Percentiles rank a stretch among this genome's conserved stretches.
Evolutionary conservation across 2,797 vertebrate species (phyloP).

Genomic region (Leptatherina wallacei): DNA sequence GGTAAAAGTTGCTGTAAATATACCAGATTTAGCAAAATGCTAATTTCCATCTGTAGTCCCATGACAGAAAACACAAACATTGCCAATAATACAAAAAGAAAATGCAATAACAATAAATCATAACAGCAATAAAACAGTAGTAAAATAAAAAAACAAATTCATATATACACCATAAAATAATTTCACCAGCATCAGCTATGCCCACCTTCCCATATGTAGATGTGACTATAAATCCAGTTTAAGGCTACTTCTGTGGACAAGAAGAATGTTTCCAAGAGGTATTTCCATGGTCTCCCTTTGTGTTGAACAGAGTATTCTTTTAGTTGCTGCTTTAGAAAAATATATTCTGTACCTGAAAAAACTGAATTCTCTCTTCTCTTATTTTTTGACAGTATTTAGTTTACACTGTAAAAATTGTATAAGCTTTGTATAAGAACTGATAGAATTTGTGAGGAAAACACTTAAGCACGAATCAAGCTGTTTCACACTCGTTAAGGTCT

Average conservation of each 20-base stretch:
- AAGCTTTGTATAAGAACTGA: background rate
- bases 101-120: no score
- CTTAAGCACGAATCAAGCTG: slow-evolving; percentile 6
- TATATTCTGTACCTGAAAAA: slow-evolving; percentile 8
- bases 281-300: slow-evolving; percentile 15
- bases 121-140: no score
- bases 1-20: no score
- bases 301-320: slow-evolving; percentile 37
- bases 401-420: slow-evolving; percentile 9
- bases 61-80: no score
- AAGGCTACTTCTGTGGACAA: slow-evolving; percentile 2
- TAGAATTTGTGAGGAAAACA: background rate
- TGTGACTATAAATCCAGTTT: no score
- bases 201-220: no score
- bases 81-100: no score
- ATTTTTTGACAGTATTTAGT: background rate
- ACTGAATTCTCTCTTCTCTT: slow-evolving; percentile 1
- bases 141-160: no score
- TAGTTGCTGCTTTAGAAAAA: slow-evolving; percentile 29
- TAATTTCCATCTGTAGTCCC: no score
- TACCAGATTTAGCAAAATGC: no score
- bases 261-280: background rate
- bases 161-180: no score
- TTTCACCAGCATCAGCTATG: no score
- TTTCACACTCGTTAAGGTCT: slow-evolving; percentile 43